phyloP scores from a whole-genome alignment of 92 coral and sea anemone genomes.

The Porites rus region DNA sequence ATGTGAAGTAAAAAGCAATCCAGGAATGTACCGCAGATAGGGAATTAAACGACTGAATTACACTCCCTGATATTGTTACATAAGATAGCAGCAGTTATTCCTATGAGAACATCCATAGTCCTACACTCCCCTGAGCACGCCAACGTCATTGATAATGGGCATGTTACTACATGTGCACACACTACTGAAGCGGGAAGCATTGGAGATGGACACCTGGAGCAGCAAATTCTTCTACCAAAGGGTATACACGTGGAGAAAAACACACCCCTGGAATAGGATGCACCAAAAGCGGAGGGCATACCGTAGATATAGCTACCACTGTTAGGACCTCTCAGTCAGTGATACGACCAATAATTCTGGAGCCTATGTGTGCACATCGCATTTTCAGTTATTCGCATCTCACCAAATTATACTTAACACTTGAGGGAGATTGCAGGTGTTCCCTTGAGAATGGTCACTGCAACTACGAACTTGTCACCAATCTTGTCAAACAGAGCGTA shows the following conservation, averaged over 20 bases:
- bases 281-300: background rate
- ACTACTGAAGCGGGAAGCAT: background rate
- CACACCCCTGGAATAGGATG: background rate
- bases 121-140: background rate
- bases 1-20: conserved; percentile 44
- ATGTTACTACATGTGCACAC: background rate
- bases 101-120: background rate
- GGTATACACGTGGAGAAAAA: background rate
- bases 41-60: background rate
- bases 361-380: background rate
- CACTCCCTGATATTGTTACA: conserved; percentile 17
- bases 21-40: conserved; percentile 26
- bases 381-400: background rate
- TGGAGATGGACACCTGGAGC: too few relatives aligned
- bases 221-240: background rate
- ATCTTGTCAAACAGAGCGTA: conserved; percentile 37
- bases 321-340: background rate
- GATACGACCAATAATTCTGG: background rate
- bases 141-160: too few relatives aligned
- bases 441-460: background rate
- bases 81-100: conserved; percentile 20
- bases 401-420: background rate
- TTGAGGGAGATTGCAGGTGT: background rate
- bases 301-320: background rate
- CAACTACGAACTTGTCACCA: conserved; percentile 26